Conservation (phyloP, 2,888 invertebrate species). For the Aporophyla lueneburgensis region DNA sequence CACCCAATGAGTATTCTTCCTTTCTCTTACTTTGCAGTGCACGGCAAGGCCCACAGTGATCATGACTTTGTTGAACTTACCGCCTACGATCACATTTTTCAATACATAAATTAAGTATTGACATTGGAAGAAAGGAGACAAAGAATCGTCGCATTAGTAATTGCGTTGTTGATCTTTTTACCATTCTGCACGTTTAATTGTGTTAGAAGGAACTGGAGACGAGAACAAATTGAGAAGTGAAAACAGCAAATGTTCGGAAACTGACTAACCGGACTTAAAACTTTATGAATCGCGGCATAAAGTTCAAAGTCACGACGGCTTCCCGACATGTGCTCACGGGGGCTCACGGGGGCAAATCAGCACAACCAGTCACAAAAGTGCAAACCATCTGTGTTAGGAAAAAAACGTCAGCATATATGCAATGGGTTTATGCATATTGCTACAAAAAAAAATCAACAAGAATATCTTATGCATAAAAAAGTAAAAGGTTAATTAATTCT, state of each 20-base stretch:
- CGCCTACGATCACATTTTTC: not conserved
- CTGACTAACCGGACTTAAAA: not conserved
- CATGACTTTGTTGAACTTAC: not conserved
- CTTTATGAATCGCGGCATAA: not conserved
- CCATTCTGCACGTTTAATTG: not conserved
- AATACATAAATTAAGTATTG: not conserved
- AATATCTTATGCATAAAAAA: not conserved
- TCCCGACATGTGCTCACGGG: not conserved
- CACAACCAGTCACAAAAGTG: not conserved
- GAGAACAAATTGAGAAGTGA: not conserved
- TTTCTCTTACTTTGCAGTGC: not conserved
- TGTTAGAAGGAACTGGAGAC: not conserved
- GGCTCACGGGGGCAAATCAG: too few species aligned
- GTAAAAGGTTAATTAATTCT: not conserved
- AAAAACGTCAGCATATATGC: too few species aligned
- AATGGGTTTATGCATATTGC: not conserved
- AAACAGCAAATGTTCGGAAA: not conserved
- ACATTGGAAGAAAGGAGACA: not conserved
- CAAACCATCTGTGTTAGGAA: too few species aligned
- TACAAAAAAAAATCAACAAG: not conserved
- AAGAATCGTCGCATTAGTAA: not conserved
- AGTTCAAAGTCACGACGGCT: not conserved
- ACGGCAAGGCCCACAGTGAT: not conserved
- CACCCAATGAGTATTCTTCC: not conserved
- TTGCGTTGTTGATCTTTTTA: not conserved